Base-by-base conservation (phyloP, 1,140 invertebrate genomes). In the Bombus waltoni region DNA sequence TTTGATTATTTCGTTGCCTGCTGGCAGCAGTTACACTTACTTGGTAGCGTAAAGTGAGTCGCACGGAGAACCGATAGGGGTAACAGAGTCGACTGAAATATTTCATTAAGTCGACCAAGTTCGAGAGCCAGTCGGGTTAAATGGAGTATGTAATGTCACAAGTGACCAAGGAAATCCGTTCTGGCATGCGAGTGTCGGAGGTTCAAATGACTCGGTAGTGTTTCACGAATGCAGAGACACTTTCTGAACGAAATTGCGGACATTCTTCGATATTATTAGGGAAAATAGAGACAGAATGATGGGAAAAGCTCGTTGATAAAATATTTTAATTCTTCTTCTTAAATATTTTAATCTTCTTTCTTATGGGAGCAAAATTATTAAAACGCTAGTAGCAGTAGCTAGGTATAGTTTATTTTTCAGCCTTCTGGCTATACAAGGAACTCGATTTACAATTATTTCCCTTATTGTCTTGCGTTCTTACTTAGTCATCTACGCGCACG, bases 31-130 rank as follows among this genome's bases (percentile, higher is more conserved):
- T 84, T 84, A 79, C 15, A 28, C 18, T 9, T 8, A 25, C 22
- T 53, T 25, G 66, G 9, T n/a, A 22, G 38, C 13, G 28, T 5
- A 22, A 11, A 40, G 42, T 15, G 13, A 75, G 35, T 65, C 22
- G 15, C 28, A n/a, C 74, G 28, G 13, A 40, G 4, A 22, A 8
- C 4, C 38, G 28, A 81, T 73, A 74, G 59, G 59, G 59, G 47
- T 88, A 84, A 72, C 71, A 81, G 70, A 65, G n/a, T 38, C 74
- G 35, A 32, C 68, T 42, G 81, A 87, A 88, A 90, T 91, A 88
- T 87, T 87, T 91, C 87, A 90, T 90, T 88, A 88, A 73, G 42
- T 42, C 74, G 89, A 76, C 47, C 81, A 47, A 70, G 77, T 78
- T 76, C 81, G 66, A 62, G 70, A 66, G 47, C 65, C 40, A 75